A percentile compares a stretch with the other conserved stretches of the same genome.
phyloP scores from a whole-genome alignment of 2,888 invertebrate species.

The Chromoteleia sp. region DNA sequence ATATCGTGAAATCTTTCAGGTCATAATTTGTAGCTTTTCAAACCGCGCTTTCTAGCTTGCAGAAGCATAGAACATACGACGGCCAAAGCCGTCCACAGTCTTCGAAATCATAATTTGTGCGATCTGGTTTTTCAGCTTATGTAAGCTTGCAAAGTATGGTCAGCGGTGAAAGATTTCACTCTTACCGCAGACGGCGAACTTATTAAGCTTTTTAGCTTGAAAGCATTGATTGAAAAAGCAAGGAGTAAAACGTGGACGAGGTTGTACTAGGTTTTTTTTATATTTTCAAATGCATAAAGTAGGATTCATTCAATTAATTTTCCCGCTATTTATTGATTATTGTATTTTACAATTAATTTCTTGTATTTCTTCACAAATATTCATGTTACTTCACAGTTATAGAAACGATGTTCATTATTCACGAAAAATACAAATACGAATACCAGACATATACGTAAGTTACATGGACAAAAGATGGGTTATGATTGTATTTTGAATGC shows the following conservation, averaged over 20 bases:
- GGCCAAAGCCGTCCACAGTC: constrained; percentile 29
- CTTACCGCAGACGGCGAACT: constrained; percentile 51
- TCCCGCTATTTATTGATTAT: too few relatives aligned
- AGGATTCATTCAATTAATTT: not conserved
- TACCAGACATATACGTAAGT: too few relatives aligned
- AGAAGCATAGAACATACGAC: constrained; percentile 42
- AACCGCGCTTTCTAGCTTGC: constrained; percentile 17
- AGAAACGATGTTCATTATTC: too few relatives aligned
- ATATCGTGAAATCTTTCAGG: constrained; percentile 36
- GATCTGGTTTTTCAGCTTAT: constrained; percentile 64
- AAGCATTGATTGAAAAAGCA: constrained; percentile 53
- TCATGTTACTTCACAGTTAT: too few relatives aligned
- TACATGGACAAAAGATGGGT: too few relatives aligned
- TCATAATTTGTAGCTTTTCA: constrained; percentile 54
- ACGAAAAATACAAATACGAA: too few relatives aligned
- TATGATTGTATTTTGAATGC: too few relatives aligned
- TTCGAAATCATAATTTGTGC: constrained; percentile 63
- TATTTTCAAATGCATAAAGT: not conserved
- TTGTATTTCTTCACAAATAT: too few relatives aligned
- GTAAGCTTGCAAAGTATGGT: constrained; percentile 60
- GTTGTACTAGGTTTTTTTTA: not conserved
- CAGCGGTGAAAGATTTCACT: constrained; percentile 51
- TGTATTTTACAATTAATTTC: too few relatives aligned
- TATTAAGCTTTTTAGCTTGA: constrained; percentile 56
- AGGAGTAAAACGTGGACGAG: constrained; percentile 15